phyloP scores from a whole-genome alignment of 2,113 vertebrate genomes.

The Cricetomys ansorgei region DNA sequence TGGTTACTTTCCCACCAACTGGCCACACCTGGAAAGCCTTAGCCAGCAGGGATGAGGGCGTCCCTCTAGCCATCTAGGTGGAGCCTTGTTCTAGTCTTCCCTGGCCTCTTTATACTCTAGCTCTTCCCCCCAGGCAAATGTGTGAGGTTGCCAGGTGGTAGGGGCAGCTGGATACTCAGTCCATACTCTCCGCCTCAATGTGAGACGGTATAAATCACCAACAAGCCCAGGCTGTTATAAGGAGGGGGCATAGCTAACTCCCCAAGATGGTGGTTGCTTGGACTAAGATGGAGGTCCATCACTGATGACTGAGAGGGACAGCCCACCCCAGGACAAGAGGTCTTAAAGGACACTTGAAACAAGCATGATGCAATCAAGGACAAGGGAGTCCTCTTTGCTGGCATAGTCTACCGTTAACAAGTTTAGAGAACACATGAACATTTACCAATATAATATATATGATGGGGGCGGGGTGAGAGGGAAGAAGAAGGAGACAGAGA shows the following conservation, averaged over 20 bases:
- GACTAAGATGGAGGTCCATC: neutral
- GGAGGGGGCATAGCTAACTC: neutral
- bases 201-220: neutral
- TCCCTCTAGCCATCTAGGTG: neutral
- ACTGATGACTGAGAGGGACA: neutral
- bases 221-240: neutral
- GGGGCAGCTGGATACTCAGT: neutral
- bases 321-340: neutral
- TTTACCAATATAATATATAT: neutral
- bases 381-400: no score
- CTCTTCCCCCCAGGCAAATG: neutral
- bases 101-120: neutral
- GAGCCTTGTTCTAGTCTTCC: no score
- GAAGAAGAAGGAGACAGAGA: accelerated
- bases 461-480: no score
- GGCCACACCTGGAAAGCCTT: neutral
- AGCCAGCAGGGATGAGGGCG: neutral
- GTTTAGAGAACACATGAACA: neutral
- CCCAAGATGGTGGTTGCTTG: neutral
- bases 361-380: neutral
- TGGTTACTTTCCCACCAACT: neutral
- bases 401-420: neutral
- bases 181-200: neutral
- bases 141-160: neutral
- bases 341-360: neutral